phyloP scores from a whole-genome alignment of 2,797 vertebrate genomes.

The Esox lucius region DNA sequence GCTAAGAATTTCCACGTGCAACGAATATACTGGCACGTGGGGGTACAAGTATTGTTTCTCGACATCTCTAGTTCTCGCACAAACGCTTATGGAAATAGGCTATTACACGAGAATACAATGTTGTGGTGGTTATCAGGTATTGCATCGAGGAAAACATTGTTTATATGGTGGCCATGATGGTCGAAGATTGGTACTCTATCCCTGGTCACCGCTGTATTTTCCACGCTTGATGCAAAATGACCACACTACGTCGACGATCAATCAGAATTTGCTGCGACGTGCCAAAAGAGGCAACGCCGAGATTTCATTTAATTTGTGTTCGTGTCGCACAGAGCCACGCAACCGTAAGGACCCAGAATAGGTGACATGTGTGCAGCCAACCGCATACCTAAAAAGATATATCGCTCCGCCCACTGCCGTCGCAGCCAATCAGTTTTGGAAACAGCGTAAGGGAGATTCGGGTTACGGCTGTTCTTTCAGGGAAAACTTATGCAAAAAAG shows the following conservation, averaged over 20 bases:
- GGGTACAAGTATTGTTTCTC: too few relatives aligned
- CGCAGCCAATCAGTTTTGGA: constrained; percentile 53
- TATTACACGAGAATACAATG: neutral
- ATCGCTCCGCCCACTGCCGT: constrained; percentile 41
- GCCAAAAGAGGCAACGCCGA: neutral
- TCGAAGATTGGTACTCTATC: neutral
- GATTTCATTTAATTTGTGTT: neutral
- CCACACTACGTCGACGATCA: neutral
- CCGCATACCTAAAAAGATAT: constrained; percentile 16
- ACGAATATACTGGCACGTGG: neutral
- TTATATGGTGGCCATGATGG: constrained; percentile 11
- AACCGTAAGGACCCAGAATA: constrained; percentile 8
- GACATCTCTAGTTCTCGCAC: neutral
- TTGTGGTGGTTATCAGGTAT: neutral
- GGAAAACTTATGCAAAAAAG: constrained; percentile 46
- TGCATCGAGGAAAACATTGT: neutral
- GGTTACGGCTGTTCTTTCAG: constrained; percentile 28
- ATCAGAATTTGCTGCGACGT: neutral
- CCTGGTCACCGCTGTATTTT: neutral
- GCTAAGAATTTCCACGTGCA: constrained; percentile 5
- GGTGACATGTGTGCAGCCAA: constrained; percentile 51
- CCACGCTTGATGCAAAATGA: neutral
- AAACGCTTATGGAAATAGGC: neutral
- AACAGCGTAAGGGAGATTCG: constrained; percentile 48
- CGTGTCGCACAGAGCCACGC: neutral